Base-by-base conservation (phyloP, 2,797 vertebrate species). In the Microhierax caerulescens region DNA sequence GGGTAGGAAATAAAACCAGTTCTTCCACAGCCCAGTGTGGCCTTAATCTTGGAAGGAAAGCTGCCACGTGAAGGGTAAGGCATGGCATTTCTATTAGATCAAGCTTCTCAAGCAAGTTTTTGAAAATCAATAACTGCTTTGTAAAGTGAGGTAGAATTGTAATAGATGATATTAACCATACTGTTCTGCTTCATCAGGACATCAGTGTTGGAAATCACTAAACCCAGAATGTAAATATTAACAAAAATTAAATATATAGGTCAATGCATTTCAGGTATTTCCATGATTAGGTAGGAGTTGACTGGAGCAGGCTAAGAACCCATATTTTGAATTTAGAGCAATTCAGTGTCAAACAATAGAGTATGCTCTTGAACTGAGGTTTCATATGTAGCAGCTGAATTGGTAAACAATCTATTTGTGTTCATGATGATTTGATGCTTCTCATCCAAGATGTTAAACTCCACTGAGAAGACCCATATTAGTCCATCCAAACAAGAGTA, bases 391-490 rank as follows among this genome's bases (percentile, higher is more conserved):
- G 24, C 13, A 70, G 20, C n/a, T 72, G 53, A 81, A 88, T 0
- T 11, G 5, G 51, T 57, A 77, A 93, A 47, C 4, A 63, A 30
- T 11, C 4, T 32, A 3, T 67, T 70, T 48, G 4, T 47, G 21
- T 64, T 82, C 57, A 39, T 0, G n/a, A n/a, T n/a, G n/a, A n/a
- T n/a, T n/a, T n/a, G n/a, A 0, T 28, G 7, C 12, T 78, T 73
- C 37, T 86, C 7, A 6, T 50, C 19, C 50, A 72, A 88, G 36
- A 7, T 51, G 21, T 13, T 34, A 17, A 87, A 48, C 16, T 85
- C 11, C 30, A 22, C 25, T n/a, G 17, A 61, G 57, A 53, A 47
- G 6, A 9, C 75, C 34, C 11, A 22, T 56, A 74, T 82, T 75
- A 3, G 4, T 43, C 16, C 16, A 54, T 36, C 23, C 24, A 61